Base-by-base conservation (phyloP, 2,797 vertebrate species). In the Halcyon badia region DNA sequence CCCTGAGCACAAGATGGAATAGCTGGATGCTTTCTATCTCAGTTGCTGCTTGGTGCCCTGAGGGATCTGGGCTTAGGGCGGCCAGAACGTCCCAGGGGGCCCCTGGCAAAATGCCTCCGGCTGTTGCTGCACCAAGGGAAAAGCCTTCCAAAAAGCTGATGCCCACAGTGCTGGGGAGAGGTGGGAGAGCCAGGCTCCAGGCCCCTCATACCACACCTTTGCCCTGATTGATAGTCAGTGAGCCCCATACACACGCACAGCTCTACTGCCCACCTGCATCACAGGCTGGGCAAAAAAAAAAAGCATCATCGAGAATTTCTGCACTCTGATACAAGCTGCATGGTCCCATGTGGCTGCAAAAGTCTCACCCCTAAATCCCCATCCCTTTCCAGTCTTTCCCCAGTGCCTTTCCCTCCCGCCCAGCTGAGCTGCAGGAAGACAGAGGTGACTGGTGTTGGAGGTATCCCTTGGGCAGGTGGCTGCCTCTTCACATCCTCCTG, bases 61-160 rank as follows among this genome's bases (percentile, higher is more conserved):
- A 24, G 5, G 0, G 2, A 15, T 51, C 16, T 14, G 15, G 22
- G 26, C 9, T 28, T n/a, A 4, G 11, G 11, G 24, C 3, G 83
- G 51, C 5, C 3, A 16, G 19, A 57, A 3, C 1, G 9, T 25
- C 6, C 8, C 17, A 30, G 10, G 30, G 1, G 0, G 1, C 3
- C 41, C 12, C 35, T 17, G 26, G 41, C 11, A 66, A 66, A 87
- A 77, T 49, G 84, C 31, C 9, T 49, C 20, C 30, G 6, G 30
- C 9, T 57, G 16, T 39, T 69, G n/a, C 24, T 54, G 20, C 26
- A 71, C 73, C n/a, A 60, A 48, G 30, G 57, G 22, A 71, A 31
- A 52, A 12, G 2, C 4, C 66, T 72, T 62, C 60, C 65, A 37
- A 65, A 68, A 83, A 76, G 39, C 10, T 65, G 35, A 54, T 56